Base-by-base conservation (phyloP, 92 coral and sea anemone species). In the Umimayanthus kanabou region DNA sequence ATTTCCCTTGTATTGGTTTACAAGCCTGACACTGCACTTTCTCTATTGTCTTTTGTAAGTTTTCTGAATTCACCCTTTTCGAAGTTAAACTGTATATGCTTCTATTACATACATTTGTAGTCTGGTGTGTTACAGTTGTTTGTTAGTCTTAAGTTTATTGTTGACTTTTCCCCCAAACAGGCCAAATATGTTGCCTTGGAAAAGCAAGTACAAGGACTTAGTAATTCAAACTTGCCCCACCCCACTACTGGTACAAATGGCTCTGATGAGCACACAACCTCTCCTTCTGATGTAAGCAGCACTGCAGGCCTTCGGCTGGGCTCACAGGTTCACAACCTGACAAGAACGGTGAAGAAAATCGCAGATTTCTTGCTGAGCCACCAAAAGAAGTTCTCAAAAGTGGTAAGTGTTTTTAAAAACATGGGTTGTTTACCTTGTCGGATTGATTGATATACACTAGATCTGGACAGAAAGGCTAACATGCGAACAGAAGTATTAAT, bases 361-460 rank as follows among this genome's bases (percentile, higher is more conserved):
- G 87, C 87, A 83, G 77, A 47, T 69, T 83, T 83, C 65, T 16
- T 83, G 78, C 40, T 83, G 66, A 69, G 25, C 40, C 87, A 70
- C 23, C 87, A 83, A 16, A 83, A 83, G 78, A 70, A 70, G 58
- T 70, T 83, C 65, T 83, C 39, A 28, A 71, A 83, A 83, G 30
- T 83, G 65, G 87, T 83, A 39, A 61, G 49, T 57, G 26, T 57
- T 58, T 39, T 1, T 6, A 4, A 69, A 66, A 66, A 66, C 8
- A 6, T 4, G 13, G 23, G 3, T 57, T 33, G 37, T 33, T 33
- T 61, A 23, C 69, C 8, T 18, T 23, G 25, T 61, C 69, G 22
- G 79, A 75, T 7, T 18, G 47, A 14, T 13, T 13, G 45, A 16
- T 11, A 71, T 5, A 71, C 22, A 29, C 14, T 26, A 0, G 16